These are phyloP conservation scores for Tenthredo amoena DNA, from an alignment of 2,888 invertebrate species.

Conservation along the genomic window DNA sequence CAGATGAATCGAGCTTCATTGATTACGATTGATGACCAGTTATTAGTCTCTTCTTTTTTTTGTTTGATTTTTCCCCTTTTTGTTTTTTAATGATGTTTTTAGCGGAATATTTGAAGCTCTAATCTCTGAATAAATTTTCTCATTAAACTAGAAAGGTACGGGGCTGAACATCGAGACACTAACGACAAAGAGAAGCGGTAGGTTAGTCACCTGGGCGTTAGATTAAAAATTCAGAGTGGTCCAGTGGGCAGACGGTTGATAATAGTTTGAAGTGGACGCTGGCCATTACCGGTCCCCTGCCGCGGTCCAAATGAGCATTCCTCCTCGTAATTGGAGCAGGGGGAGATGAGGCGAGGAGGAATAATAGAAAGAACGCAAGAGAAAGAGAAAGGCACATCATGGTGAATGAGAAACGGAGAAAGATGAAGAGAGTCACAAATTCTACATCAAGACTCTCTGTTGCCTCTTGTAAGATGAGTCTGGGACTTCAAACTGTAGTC, in stretches of 20 bases:
- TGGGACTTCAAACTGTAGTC: conserved; percentile 52
- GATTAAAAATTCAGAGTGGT: conserved; percentile 55
- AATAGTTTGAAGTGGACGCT: conserved; percentile 73
- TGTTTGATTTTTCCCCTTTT: too few relatives aligned
- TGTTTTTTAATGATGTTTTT: neutral
- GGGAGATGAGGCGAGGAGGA: conserved; percentile 61
- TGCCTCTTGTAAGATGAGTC: conserved; percentile 47
- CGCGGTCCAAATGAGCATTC: conserved; percentile 74
- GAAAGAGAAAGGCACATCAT: conserved; percentile 44
- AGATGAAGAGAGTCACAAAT: conserved; percentile 36
- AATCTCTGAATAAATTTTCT: conserved; percentile 9
- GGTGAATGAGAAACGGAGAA: conserved; percentile 56
- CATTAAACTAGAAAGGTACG: neutral
- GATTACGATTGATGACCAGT: neutral
- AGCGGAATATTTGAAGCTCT: neutral
- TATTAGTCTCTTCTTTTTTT: neutral
- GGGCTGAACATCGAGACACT: neutral
- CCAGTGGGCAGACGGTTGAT: conserved; percentile 62
- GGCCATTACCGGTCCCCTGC: conserved; percentile 71
- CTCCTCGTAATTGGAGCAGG: conserved; percentile 74
- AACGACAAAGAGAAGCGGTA: conserved; percentile 16
- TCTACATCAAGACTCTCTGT: conserved; percentile 51
- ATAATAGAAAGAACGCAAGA: conserved; percentile 52
- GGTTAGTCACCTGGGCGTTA: conserved; percentile 50
- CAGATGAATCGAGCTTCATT: neutral